Conservation (phyloP, 1,140 invertebrate genomes). For the Scaptomyza pallida region DNA sequence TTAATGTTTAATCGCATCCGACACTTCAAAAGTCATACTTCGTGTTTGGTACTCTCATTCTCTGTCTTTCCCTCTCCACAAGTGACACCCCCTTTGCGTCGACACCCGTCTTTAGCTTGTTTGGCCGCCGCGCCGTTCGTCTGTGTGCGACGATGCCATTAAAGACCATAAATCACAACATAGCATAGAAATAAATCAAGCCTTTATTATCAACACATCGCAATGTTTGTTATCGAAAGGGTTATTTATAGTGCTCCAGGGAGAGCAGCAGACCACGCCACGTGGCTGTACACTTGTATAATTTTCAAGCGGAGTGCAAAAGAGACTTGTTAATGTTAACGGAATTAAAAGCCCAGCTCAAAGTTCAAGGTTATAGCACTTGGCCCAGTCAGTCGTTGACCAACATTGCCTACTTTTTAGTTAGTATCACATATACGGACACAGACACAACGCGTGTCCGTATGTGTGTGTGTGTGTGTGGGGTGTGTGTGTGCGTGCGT, state of each 20-base stretch:
- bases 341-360: constrained; percentile 58
- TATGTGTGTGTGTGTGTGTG: constrained; percentile 2
- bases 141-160: constrained; percentile 56
- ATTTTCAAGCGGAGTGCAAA: constrained; percentile 5
- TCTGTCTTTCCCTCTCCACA: constrained; percentile 2
- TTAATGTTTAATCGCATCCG: constrained; percentile 46
- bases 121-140: neutral
- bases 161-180: constrained; percentile 81
- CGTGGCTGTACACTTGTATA: constrained; percentile 13
- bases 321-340: constrained; percentile 60
- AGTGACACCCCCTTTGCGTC: neutral
- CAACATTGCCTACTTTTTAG: constrained; percentile 56
- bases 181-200: constrained; percentile 82
- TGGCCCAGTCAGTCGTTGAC: constrained; percentile 34
- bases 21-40: constrained; percentile 31
- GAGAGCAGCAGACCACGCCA: constrained; percentile 37
- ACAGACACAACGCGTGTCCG: neutral
- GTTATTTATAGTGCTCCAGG: constrained; percentile 78
- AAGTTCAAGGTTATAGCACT: constrained; percentile 63
- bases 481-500: constrained; percentile 13
- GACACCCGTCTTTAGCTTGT: constrained; percentile 12
- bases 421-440: neutral
- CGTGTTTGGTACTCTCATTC: neutral
- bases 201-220: constrained; percentile 82
- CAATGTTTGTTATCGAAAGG: constrained; percentile 82